Percentiles rank a stretch among this genome's conserved stretches.
Conservation (phyloP, 2,888 invertebrate species). For the Yponomeuta sedellus region DNA sequence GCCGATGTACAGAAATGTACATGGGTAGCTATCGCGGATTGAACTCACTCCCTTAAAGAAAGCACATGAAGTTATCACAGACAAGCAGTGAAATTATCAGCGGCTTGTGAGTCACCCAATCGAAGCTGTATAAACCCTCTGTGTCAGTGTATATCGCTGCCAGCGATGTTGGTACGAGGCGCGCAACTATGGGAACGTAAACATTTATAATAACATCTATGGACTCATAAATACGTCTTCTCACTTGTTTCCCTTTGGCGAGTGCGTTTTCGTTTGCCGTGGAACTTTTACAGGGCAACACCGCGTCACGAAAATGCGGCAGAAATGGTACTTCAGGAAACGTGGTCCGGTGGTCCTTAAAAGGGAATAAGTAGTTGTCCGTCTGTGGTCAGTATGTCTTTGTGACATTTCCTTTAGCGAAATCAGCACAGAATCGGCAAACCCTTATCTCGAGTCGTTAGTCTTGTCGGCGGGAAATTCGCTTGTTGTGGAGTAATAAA, state of each 20-base stretch:
- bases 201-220: constrained; percentile 33
- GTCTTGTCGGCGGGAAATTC: constrained; percentile 23
- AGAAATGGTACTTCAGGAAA: constrained; percentile 3
- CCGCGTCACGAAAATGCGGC: neutral
- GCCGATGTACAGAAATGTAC: too few species aligned
- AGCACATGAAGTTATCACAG: too few species aligned
- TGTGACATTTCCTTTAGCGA: constrained; percentile 28
- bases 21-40: too few species aligned
- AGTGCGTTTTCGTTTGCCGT: neutral
- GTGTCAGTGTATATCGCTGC: neutral
- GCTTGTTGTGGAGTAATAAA: constrained; percentile 23
- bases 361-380: constrained; percentile 7
- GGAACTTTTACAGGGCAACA: constrained; percentile 2
- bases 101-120: too few species aligned
- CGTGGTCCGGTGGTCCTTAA: neutral
- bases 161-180: constrained; percentile 19
- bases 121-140: neutral
- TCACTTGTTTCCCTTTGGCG: constrained; percentile 8
- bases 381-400: neutral
- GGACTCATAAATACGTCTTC: constrained; percentile 9
- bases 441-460: constrained; percentile 21
- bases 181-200: constrained; percentile 39
- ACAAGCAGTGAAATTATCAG: too few species aligned
- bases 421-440: constrained; percentile 31
- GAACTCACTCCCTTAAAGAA: too few species aligned